Percentiles rank a stretch among this genome's conserved stretches.
Evolutionary conservation across 2,888 invertebrate genomes (phyloP).

Genomic region (Drosophila rellima): DNA sequence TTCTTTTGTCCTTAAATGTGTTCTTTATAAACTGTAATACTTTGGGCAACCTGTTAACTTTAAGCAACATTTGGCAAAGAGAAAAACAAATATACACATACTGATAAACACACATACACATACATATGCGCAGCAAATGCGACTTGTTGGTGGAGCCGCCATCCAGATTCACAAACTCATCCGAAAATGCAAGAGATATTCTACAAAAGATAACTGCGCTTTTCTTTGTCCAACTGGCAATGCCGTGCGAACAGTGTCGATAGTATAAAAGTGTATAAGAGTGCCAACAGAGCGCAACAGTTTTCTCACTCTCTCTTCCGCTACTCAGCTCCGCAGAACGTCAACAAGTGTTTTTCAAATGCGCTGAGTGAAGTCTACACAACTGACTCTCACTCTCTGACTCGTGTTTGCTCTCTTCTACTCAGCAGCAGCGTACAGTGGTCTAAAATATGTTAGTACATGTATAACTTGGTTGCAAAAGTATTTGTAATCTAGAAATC

Average conservation of each 20-base stretch:
- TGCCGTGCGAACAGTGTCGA: conserved; percentile 23
- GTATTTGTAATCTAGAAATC: background rate
- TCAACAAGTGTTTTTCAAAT: conserved; percentile 72
- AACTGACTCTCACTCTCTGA: background rate
- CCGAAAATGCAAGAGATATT: conserved; percentile 52
- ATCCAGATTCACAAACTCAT: conserved; percentile 11
- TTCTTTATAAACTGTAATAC: conserved; percentile 8
- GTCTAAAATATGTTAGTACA: background rate
- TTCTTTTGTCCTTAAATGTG: background rate
- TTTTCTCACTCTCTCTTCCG: conserved; percentile 44
- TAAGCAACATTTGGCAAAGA: conserved; percentile 34
- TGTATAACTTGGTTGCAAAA: conserved; percentile 2
- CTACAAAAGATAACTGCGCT: conserved; percentile 76
- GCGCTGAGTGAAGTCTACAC: conserved; percentile 51
- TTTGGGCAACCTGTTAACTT: conserved; percentile 66
- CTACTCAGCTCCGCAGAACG: conserved; percentile 42
- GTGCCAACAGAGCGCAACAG: conserved; percentile 48
- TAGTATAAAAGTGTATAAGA: conserved; percentile 52
- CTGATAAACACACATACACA: conserved; percentile 3
- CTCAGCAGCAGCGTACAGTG: conserved; percentile 34
- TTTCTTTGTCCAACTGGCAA: conserved; percentile 61
- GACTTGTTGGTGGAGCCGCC: conserved; percentile 3
- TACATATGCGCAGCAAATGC: conserved; percentile 1
- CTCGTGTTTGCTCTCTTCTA: conserved; percentile 41
- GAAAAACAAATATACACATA: conserved; percentile 12